These are phyloP conservation scores for Megaceryle maxima DNA, from an alignment of 2,113 vertebrate species.

Conservation along the genomic window DNA sequence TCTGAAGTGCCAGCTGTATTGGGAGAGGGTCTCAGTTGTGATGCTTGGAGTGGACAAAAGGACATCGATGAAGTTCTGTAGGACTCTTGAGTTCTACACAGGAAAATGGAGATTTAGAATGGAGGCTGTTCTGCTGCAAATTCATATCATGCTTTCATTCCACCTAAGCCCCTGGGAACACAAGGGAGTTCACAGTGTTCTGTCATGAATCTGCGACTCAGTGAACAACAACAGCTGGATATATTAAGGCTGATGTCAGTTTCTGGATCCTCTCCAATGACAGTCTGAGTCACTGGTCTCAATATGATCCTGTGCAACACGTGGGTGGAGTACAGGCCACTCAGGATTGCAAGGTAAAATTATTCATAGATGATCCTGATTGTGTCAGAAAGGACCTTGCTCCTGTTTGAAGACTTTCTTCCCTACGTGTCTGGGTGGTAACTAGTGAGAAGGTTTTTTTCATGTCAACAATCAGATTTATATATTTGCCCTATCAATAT, in stretches of 20 bases:
- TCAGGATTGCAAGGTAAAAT: background rate
- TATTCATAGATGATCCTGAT: background rate
- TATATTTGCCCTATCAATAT: background rate
- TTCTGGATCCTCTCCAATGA: constrained; percentile 29
- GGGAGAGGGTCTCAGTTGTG: background rate
- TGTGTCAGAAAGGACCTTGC: background rate
- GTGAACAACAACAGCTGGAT: constrained; percentile 57
- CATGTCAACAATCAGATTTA: background rate
- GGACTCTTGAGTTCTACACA: background rate
- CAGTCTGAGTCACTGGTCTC: constrained; percentile 1
- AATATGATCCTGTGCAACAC: background rate
- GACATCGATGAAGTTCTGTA: background rate
- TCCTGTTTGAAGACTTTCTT: background rate
- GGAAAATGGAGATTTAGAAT: background rate
- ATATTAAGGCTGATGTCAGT: background rate
- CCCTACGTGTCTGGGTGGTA: background rate
- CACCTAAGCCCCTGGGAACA: constrained; percentile 50
- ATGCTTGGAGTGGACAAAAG: background rate
- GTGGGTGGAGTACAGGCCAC: background rate
- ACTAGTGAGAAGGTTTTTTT: background rate
- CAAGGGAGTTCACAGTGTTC: constrained; percentile 44
- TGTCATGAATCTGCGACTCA: constrained; percentile 23
- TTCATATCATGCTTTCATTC: background rate
- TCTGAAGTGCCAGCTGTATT: background rate
- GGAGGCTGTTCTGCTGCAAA: background rate